These are phyloP conservation scores for Macaca mulatta DNA, from an alignment of 2,113 vertebrate species.

Conservation along the genomic window DNA sequence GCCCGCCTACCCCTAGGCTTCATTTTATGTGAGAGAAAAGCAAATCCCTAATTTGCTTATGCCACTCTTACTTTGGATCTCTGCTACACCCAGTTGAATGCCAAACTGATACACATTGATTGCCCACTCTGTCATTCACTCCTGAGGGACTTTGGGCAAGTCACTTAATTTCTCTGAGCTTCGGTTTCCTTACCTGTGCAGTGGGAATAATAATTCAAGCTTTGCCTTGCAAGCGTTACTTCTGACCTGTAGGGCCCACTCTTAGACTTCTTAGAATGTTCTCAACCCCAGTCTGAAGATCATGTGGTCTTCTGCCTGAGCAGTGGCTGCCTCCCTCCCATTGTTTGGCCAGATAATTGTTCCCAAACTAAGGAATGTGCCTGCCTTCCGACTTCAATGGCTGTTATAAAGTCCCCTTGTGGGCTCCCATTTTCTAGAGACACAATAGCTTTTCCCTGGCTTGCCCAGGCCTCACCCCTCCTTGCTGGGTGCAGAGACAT, in stretches of 20 bases:
- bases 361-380: background rate
- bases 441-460: slow-evolving; percentile 45
- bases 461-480: slow-evolving; percentile 3
- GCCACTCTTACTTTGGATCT: background rate
- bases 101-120: background rate
- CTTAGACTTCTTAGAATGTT: background rate
- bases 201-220: background rate
- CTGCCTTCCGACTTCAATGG: slow-evolving; percentile 51
- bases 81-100: background rate
- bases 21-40: background rate
- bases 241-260: background rate
- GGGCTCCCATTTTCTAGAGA: slow-evolving; percentile 59
- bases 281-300: background rate
- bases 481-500: background rate
- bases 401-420: slow-evolving; percentile 41
- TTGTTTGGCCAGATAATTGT: slow-evolving; percentile 29
- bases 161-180: background rate
- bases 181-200: background rate
- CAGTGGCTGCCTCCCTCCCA: background rate
- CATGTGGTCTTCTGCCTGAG: background rate
- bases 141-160: background rate
- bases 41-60: background rate
- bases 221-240: background rate
- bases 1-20: background rate
- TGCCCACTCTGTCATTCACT: background rate